A percentile compares a stretch with the other conserved stretches of the same genome.
These are phyloP conservation scores for Latrodectus hesperus DNA, from an alignment of 2,888 invertebrate species.

Conservation along the genomic window DNA sequence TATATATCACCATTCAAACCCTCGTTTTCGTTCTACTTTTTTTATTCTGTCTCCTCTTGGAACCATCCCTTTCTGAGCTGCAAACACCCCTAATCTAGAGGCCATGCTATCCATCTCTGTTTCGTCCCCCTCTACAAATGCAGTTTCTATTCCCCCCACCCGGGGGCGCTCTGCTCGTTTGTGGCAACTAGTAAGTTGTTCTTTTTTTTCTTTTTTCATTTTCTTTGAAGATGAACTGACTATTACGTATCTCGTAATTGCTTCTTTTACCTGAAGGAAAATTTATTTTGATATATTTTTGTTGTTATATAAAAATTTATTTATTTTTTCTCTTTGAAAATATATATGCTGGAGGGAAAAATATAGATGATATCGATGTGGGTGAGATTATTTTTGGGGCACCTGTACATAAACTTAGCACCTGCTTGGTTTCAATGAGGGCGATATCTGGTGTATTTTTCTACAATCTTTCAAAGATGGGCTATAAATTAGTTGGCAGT, in stretches of 20 bases:
- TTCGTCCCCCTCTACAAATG: neutral
- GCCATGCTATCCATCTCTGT: neutral
- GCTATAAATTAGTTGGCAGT: no score
- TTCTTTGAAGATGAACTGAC: neutral
- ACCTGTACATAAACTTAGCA: no score
- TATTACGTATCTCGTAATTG: neutral
- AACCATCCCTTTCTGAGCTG: neutral
- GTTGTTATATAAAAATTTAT: neutral
- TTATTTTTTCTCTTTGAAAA: no score
- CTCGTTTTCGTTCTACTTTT: no score
- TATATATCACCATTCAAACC: no score
- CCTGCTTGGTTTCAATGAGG: no score
- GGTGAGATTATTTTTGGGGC: no score
- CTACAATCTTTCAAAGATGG: no score
- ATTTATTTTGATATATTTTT: neutral
- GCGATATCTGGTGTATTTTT: no score
- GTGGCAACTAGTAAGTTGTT: neutral
- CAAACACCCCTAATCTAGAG: conserved; percentile 2
- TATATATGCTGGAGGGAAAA: no score
- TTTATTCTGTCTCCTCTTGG: no score
- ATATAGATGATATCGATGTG: no score
- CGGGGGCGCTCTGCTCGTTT: neutral
- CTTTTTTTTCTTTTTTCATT: neutral
- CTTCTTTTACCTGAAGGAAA: neutral
- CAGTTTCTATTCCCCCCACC: neutral